Evolutionary conservation across 1,140 invertebrate genomes (phyloP), one percentile per base, ranked within the genome.

Genomic region (Acromyrmex echinatior): DNA sequence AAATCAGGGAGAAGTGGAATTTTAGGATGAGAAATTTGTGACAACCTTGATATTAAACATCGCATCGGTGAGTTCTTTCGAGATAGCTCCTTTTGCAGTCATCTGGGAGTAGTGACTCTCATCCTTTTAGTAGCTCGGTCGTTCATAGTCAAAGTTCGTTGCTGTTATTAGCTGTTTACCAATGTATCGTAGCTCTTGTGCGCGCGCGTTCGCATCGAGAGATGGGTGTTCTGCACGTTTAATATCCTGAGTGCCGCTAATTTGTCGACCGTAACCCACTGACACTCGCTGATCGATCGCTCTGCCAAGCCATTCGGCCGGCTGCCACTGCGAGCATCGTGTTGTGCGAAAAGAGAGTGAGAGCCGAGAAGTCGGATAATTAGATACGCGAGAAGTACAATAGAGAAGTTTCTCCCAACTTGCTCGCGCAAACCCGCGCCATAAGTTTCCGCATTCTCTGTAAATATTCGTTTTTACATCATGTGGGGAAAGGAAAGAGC

Each of bases 221-320:
- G 53, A 35, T 25, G 56, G 71, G 53, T 87, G 77, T 79, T 90
- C 84, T 68, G 74, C 45, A 65, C 88, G 93, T 94, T 93, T 94
- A 94, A 94, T 95, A 94, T 94, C 93, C 93, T 89, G 92, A 94
- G 93, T 94, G 92, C 89, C 92, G 91, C 94, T 94, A 94, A 95
- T 95, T 95, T 93, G 91, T 92, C 88, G 87, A 68, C 86, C 90
- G 91, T 92, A 92, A 92, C 90, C 91, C 90, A 88, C 88, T 88
- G 88, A 92, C 90, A 91, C 93, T 91, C 90, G 65, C 5, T 92
- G 93, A 94, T 94, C 93, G 94, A 94, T 94, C 88, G 87, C 87
- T 86, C 88, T 87, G 87, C 89, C 79, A 49, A 53, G 58, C 51
- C 25, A 25, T 25, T 16, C 87, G 58, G 56, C 53, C 51, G 53